phyloP scores from a whole-genome alignment of 2,888 invertebrate species.

The Xestobium rufovillosum region DNA sequence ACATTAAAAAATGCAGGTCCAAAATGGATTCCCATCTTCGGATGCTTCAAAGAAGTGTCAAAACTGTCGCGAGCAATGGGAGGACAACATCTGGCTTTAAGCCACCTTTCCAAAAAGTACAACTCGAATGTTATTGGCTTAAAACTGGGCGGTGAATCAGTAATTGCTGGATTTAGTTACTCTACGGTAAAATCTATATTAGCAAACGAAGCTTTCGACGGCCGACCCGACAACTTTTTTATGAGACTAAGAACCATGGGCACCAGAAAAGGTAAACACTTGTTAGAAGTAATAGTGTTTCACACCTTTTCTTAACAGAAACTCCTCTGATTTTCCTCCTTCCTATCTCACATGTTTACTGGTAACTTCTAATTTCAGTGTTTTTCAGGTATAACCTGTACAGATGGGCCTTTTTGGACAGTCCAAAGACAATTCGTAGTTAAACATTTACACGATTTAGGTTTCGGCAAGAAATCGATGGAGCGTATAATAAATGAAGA shows the following conservation, averaged over 20 bases:
- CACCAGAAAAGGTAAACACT: constrained; percentile 44
- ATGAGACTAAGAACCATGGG: constrained; percentile 57
- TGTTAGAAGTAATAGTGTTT: not conserved
- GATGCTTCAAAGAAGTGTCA: constrained; percentile 38
- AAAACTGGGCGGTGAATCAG: constrained; percentile 48
- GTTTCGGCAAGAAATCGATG: constrained; percentile 48
- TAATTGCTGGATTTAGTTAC: constrained; percentile 50
- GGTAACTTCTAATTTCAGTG: too few relatives aligned
- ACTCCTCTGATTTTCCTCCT: too few relatives aligned
- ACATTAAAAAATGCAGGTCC: too few relatives aligned
- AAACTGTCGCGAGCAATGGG: constrained; percentile 38
- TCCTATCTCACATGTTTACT: too few relatives aligned
- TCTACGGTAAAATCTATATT: constrained; percentile 48
- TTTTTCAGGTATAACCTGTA: constrained; percentile 53
- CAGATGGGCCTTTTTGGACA: constrained; percentile 49
- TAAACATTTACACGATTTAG: constrained; percentile 45
- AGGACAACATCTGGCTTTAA: constrained; percentile 48
- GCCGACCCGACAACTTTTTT: constrained; percentile 60
- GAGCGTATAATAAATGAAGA: constrained; percentile 45
- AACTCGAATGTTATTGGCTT: constrained; percentile 50
- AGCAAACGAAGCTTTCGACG: constrained; percentile 52
- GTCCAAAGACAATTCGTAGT: constrained; percentile 48
- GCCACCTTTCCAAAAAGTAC: constrained; percentile 43
- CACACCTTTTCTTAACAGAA: too few relatives aligned
- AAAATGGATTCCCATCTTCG: constrained; percentile 42